These are phyloP conservation scores for Drosophila repletoides DNA, from an alignment of 1,140 invertebrate species.

Conservation along the genomic window DNA sequence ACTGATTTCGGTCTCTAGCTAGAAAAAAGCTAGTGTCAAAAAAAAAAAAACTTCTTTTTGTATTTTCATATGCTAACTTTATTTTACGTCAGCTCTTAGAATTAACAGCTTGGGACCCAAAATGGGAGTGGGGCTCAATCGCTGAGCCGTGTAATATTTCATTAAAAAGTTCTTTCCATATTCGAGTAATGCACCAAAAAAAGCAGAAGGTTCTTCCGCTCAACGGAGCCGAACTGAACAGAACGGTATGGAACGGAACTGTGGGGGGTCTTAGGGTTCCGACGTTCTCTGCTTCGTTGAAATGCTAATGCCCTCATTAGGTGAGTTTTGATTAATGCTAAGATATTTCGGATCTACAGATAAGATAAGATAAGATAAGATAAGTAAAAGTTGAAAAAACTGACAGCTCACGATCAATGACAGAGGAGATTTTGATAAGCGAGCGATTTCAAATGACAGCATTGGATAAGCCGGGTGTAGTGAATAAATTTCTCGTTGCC, in stretches of 20 bases:
- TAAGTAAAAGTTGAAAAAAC: conserved; percentile 1
- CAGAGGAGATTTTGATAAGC: conserved; percentile 11
- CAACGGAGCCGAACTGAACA: conserved; percentile 17
- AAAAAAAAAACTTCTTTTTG: too few relatives aligned
- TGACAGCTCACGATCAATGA: conserved; percentile 22
- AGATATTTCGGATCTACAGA: neutral
- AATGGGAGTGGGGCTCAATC: conserved; percentile 1
- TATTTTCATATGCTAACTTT: conserved; percentile 34
- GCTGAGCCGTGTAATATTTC: conserved; percentile 44
- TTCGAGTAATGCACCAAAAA: conserved; percentile 7
- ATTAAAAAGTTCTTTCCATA: conserved; percentile 41
- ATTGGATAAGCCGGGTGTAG: neutral
- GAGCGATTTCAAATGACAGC: conserved; percentile 8
- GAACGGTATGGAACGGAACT: conserved; percentile 3
- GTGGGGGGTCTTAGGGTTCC: conserved; percentile 13
- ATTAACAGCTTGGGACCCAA: conserved; percentile 42
- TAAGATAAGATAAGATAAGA: conserved; percentile 23
- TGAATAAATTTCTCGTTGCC: neutral
- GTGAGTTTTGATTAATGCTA: conserved; percentile 19
- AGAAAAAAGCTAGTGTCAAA: too few relatives aligned
- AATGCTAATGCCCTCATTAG: conserved; percentile 20
- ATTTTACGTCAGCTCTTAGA: conserved; percentile 38
- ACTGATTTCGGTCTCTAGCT: conserved; percentile 2
- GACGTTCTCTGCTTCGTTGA: neutral
- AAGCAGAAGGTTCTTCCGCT: conserved; percentile 28